phyloP scores from a whole-genome alignment of 92 coral and sea anemone genomes.

The Porites rus region DNA sequence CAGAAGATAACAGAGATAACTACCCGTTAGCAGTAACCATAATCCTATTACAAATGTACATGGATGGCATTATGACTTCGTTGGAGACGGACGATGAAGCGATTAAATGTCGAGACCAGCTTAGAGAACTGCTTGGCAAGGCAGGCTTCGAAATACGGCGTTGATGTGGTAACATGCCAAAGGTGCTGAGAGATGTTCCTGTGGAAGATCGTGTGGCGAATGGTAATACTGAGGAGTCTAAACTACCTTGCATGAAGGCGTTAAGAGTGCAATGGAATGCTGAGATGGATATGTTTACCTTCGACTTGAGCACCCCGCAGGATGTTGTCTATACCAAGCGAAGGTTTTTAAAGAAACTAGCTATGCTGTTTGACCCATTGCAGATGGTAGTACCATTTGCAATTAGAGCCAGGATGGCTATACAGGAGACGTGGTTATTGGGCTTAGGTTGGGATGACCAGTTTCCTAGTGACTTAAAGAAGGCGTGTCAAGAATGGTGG shows the following conservation, averaged over 20 bases:
- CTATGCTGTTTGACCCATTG: conserved; percentile 47
- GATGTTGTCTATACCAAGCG: conserved; percentile 21
- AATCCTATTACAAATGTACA: conserved; percentile 53
- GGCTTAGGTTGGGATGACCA: conserved; percentile 60
- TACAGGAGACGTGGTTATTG: conserved; percentile 52
- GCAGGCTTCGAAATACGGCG: conserved; percentile 46
- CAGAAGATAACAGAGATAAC: conserved; percentile 45
- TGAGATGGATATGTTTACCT: conserved; percentile 32
- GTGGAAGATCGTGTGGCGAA: conserved; percentile 51
- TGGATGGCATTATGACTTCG: conserved; percentile 65
- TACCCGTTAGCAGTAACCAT: conserved; percentile 57
- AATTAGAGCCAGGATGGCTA: conserved; percentile 59
- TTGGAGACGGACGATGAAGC: conserved; percentile 35
- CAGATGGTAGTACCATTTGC: conserved; percentile 53
- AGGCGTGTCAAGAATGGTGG: conserved; percentile 25
- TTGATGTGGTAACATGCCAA: conserved; percentile 42
- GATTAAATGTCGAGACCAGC: conserved; percentile 26
- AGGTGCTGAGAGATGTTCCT: conserved; percentile 47
- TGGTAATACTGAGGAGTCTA: conserved; percentile 45
- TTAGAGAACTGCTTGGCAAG: conserved; percentile 4
- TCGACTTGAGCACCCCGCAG: conserved; percentile 19
- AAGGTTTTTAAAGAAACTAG: conserved; percentile 25
- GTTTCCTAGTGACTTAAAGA: conserved; percentile 22
- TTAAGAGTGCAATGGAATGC: conserved; percentile 62
- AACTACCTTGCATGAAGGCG: conserved; percentile 53